phyloP scores from a whole-genome alignment of 1,140 invertebrate genomes.

The Pseudomyrmex concolor region DNA sequence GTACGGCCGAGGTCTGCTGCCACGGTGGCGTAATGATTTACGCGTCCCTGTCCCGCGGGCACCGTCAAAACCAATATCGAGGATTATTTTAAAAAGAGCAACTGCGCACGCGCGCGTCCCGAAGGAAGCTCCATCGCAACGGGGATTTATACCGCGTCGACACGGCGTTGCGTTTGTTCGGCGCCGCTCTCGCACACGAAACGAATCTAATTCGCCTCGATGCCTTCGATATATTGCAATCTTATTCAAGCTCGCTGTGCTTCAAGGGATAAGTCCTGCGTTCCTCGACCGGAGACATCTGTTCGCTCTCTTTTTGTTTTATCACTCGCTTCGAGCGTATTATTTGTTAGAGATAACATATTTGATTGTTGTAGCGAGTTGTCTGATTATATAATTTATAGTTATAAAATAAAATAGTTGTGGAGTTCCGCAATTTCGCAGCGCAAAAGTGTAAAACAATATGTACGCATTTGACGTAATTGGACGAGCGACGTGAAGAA shows the following conservation, averaged over 20 bases:
- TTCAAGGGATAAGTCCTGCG: not conserved
- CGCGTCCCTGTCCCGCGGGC: slow-evolving; percentile 59
- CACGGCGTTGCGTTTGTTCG: not conserved
- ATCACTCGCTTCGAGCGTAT: not conserved
- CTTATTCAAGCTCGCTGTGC: not conserved
- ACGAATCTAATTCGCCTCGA: slow-evolving; percentile 5
- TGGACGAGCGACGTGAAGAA: not conserved
- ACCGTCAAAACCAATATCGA: slow-evolving; percentile 72
- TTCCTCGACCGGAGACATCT: not conserved
- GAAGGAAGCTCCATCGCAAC: not conserved
- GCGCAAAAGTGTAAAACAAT: not conserved
- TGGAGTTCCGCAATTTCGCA: not conserved
- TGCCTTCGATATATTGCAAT: not conserved
- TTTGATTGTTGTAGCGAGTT: not conserved
- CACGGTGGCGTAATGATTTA: slow-evolving; percentile 68
- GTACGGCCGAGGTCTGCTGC: slow-evolving; percentile 16
- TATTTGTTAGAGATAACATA: not conserved
- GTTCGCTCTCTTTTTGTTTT: not conserved
- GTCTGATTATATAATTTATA: not conserved
- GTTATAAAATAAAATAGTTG: not conserved
- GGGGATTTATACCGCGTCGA: slow-evolving; percentile 3
- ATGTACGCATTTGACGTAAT: not conserved
- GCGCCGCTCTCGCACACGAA: not conserved
- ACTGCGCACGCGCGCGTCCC: not conserved
- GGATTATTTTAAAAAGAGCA: slow-evolving; percentile 60